phyloP scores from a whole-genome alignment of 2,113 vertebrate species.

The Apteryx owenii region DNA sequence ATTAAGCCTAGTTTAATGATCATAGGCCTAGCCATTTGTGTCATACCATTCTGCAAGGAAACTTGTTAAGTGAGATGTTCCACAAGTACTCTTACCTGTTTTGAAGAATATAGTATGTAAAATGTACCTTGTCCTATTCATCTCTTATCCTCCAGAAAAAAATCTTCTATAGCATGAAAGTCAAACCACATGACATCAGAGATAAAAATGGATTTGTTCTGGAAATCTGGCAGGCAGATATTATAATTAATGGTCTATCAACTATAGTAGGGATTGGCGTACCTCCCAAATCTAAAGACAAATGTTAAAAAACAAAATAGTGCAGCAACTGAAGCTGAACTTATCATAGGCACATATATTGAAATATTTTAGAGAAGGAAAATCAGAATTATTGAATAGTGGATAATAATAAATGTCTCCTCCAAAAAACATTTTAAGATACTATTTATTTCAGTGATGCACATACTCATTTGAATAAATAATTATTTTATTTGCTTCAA shows the following conservation, averaged over 20 bases:
- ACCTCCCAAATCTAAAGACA: background rate
- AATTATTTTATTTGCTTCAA: background rate
- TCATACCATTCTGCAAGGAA: background rate
- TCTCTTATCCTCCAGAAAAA: background rate
- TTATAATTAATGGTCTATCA: background rate
- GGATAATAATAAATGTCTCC: background rate
- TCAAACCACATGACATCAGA: background rate
- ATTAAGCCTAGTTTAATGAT: background rate
- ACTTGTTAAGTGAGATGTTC: background rate
- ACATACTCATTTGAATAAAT: background rate
- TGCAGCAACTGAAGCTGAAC: background rate
- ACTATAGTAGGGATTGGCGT: background rate
- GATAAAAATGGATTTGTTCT: background rate
- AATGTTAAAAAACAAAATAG: background rate
- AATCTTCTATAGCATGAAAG: background rate
- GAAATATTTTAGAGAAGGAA: background rate
- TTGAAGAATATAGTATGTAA: background rate
- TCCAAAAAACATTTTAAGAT: background rate
- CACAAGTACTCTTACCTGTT: background rate
- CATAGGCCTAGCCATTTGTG: background rate
- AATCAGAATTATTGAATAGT: background rate
- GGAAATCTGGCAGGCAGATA: background rate
- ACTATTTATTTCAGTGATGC: background rate
- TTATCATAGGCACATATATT: background rate
- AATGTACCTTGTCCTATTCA: background rate